Base-by-base conservation (phyloP, 2,113 vertebrate species). In the Regulus satrapa region DNA sequence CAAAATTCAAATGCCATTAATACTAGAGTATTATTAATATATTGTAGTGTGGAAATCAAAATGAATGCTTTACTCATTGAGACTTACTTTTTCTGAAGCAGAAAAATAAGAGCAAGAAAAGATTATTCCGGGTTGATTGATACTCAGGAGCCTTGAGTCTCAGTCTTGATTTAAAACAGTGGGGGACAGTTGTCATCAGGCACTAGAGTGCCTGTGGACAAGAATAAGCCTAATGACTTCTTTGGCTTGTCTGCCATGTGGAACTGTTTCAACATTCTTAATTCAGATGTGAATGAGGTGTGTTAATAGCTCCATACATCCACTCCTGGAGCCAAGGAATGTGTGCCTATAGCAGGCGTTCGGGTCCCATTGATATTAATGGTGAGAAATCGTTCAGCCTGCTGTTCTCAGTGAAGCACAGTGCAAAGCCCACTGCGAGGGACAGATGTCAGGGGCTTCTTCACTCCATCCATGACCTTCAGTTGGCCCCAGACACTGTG, bases 121-220 rank as follows among this genome's bases (percentile, higher is more conserved):
- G 12, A 38, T 80, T 43, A 81, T 73, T 91, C 56, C 24, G 14
- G 28, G 19, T 49, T 88, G 88, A 61, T 71, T 68, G 68, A 80
- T 92, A 89, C 78, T 77, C 80, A 18, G 45, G 77, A 84, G 41
- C 79, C 63, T 84, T n/a, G 31, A 89, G 79, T 89, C 62, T 91
- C 89, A 55, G 45, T 82, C 85, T 96, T 95, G 73, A 95, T 96
- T 96, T 95, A 85, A 96, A 96, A 89, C 68, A 92, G 67, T 17
- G 36, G 36, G 69, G 59, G 43, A 19, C 55, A 84, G 68, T 40
- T 75, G 40, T 52, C 71, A 8, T 95, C 79, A 87, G 76, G 64
- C 61, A 63, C 40, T 74, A 84, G 49, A 89, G 77, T 75, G 46
- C 56, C 69, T 54, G 51, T 67, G 73, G 83, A 96, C 92, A 91